phyloP scores from a whole-genome alignment of 2,113 vertebrate genomes.

The Seriola aureovittata region DNA sequence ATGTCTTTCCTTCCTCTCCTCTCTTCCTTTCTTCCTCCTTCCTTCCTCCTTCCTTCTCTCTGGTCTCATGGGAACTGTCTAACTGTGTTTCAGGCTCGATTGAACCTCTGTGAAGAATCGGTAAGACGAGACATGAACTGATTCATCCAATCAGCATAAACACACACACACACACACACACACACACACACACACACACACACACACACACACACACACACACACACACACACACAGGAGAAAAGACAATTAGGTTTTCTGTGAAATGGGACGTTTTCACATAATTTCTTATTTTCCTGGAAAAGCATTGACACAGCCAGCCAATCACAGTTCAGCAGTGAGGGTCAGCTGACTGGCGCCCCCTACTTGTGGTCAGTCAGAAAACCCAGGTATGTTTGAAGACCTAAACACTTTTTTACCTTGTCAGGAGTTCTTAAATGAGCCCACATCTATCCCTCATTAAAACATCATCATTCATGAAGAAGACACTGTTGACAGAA shows the following conservation, averaged over 20 bases:
- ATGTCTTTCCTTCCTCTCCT: not conserved
- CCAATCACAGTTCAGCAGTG: conserved; percentile 29
- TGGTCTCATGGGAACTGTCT: conserved; percentile 54
- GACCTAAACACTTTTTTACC: too few relatives aligned
- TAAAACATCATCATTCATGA: too few relatives aligned
- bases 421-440: too few relatives aligned
- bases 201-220: too few relatives aligned
- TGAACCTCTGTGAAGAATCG: conserved; percentile 15
- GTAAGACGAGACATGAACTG: conserved; percentile 19
- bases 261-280: conserved; percentile 7
- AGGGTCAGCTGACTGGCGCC: conserved; percentile 4
- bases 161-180: conserved; percentile 7
- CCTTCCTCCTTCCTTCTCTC: not conserved
- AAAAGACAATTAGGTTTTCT: too few relatives aligned
- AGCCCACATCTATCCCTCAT: too few relatives aligned
- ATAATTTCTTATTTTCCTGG: conserved; percentile 4
- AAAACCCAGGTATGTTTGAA: too few relatives aligned
- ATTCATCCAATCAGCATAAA: conserved; percentile 12
- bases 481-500: too few relatives aligned
- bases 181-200: not conserved
- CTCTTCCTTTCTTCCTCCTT: not conserved
- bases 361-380: not conserved
- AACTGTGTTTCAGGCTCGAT: conserved; percentile 49
- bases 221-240: too few relatives aligned
- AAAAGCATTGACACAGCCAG: not conserved